Conservation (phyloP, 1,140 invertebrate species). For the Coptotermes formosanus region DNA sequence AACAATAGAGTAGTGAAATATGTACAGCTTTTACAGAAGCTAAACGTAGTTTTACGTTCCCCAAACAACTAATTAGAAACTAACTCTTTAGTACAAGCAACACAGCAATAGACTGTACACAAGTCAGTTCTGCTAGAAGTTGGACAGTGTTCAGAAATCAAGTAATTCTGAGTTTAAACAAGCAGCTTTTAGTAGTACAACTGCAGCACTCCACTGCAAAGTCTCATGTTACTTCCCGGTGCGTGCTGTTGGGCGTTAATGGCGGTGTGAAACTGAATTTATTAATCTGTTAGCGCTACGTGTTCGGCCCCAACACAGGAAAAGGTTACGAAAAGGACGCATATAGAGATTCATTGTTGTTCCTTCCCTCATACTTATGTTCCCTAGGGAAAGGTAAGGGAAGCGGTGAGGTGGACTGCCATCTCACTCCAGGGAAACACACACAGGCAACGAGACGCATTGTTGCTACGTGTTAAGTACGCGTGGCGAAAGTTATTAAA, state of each 20-base stretch:
- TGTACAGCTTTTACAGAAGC: too few relatives aligned
- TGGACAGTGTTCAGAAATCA: too few relatives aligned
- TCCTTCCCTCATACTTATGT: background rate
- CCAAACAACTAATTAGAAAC: too few relatives aligned
- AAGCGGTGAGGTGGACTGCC: background rate
- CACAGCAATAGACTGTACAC: too few relatives aligned
- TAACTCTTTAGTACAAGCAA: too few relatives aligned
- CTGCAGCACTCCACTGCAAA: background rate
- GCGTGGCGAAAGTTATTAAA: too few relatives aligned
- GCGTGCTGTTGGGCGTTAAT: background rate
- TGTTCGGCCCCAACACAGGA: background rate
- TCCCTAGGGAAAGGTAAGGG: background rate
- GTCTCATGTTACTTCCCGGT: background rate
- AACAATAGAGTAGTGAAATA: too few relatives aligned
- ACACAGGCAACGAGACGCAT: background rate
- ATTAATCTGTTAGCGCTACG: conserved; percentile 3
- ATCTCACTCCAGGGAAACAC: too few relatives aligned
- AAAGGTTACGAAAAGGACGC: background rate
- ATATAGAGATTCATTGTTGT: background rate
- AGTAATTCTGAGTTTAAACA: too few relatives aligned
- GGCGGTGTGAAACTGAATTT: conserved; percentile 6
- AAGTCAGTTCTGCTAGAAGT: too few relatives aligned
- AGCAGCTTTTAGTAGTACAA: too few relatives aligned
- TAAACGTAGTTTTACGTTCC: too few relatives aligned
- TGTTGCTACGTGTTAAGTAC: background rate